Conservation (phyloP, 2,113 vertebrate species). For the Pan paniscus region DNA sequence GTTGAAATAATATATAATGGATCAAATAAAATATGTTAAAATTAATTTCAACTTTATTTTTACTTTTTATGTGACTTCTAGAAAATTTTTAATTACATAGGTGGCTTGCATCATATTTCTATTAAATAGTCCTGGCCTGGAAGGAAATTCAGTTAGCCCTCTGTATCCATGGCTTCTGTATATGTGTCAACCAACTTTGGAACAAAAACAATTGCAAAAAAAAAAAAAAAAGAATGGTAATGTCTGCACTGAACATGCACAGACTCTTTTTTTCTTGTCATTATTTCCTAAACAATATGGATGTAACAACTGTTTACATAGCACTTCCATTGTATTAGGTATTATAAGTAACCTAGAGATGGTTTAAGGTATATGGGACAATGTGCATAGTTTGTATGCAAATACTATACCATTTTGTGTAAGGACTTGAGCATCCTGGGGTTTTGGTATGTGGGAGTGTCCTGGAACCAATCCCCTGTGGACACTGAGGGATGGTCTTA, state of each 20-base stretch:
- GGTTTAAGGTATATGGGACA: neutral
- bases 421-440: neutral
- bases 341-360: neutral
- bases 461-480: neutral
- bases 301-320: neutral
- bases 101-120: neutral
- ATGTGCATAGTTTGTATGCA: neutral
- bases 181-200: neutral
- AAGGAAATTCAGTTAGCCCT: neutral
- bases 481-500: neutral
- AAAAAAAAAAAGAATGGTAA: neutral
- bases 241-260: neutral
- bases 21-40: conserved; percentile 7
- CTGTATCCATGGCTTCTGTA: neutral
- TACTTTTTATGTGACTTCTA: neutral
- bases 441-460: neutral
- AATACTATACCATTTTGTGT: neutral
- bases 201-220: neutral
- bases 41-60: conserved; percentile 26
- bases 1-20: neutral
- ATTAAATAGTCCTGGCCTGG: neutral
- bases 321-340: neutral
- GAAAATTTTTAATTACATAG: neutral
- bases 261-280: neutral
- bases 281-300: neutral